Conservation (phyloP, 2,113 vertebrate genomes). For the Seriola aureovittata region DNA sequence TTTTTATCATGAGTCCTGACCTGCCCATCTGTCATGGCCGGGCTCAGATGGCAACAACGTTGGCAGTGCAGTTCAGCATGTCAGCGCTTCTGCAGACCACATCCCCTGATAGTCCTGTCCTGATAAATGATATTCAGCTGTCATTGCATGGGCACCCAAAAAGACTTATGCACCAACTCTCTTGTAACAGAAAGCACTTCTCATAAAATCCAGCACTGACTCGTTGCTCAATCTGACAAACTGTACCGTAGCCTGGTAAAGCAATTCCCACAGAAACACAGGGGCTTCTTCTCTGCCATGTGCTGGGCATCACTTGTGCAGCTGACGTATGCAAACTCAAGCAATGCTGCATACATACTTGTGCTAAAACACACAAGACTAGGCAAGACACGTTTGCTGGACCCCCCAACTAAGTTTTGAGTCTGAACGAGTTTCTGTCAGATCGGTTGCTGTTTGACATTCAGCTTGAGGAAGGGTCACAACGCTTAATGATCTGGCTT, state of each 20-base stretch:
- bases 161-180: slow-evolving; percentile 54
- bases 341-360: background rate
- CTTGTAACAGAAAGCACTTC: slow-evolving; percentile 55
- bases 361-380: slow-evolving; percentile 1
- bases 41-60: slow-evolving; percentile 60
- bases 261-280: slow-evolving; percentile 27
- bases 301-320: background rate
- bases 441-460: no score
- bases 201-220: slow-evolving; percentile 51
- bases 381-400: no score
- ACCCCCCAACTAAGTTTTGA: background rate
- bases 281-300: slow-evolving; percentile 3
- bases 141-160: slow-evolving; percentile 52
- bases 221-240: slow-evolving; percentile 50
- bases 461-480: no score
- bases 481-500: no score
- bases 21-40: slow-evolving; percentile 64
- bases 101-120: slow-evolving; percentile 64
- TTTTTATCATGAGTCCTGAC: slow-evolving; percentile 24
- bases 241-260: slow-evolving; percentile 15
- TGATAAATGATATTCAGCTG: slow-evolving; percentile 71
- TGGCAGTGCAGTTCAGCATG: slow-evolving; percentile 64
- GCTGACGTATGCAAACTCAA: slow-evolving; percentile 12
- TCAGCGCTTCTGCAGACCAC: slow-evolving; percentile 70
- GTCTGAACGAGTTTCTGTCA: no score